phyloP scores from a whole-genome alignment of 1,140 invertebrate species.

The Drosophila orosa region DNA sequence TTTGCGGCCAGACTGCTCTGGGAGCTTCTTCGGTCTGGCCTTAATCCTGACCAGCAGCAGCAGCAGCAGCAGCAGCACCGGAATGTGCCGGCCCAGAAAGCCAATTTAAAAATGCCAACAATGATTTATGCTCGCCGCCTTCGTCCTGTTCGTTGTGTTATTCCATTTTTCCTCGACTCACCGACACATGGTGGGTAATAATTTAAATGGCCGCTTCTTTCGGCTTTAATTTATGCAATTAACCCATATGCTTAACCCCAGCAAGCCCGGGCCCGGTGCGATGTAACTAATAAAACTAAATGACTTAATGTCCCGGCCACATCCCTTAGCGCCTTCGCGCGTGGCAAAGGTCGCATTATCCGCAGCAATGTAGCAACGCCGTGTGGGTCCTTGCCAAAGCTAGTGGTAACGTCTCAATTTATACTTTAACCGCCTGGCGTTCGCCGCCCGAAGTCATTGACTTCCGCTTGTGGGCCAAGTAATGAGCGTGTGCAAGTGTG shows the following conservation, averaged over 20 bases:
- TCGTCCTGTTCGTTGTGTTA: constrained; percentile 9
- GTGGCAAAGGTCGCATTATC: constrained; percentile 74
- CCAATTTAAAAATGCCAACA: constrained; percentile 82
- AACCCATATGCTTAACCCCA: constrained; percentile 73
- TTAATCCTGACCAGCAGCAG: constrained; percentile 58
- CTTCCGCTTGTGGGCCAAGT: constrained; percentile 44
- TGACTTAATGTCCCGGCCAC: constrained; percentile 70
- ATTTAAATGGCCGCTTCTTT: constrained; percentile 56
- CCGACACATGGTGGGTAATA: constrained; percentile 29
- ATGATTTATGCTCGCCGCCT: constrained; percentile 69
- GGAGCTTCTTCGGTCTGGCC: constrained; percentile 29
- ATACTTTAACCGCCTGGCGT: constrained; percentile 58
- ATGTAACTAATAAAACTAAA: constrained; percentile 76
- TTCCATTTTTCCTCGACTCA: neutral
- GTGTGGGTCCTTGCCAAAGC: constrained; percentile 53
- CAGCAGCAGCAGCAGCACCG: constrained; percentile 25
- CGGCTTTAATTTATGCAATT: constrained; percentile 79
- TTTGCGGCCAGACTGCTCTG: constrained; percentile 24
- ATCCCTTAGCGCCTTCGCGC: constrained; percentile 32
- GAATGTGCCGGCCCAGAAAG: constrained; percentile 74
- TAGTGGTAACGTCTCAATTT: constrained; percentile 75
- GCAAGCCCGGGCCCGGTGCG: constrained; percentile 25
- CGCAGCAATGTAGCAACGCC: constrained; percentile 30
- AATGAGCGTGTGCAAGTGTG: neutral
- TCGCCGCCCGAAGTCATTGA: constrained; percentile 71